Evolutionary conservation across 2,888 invertebrate genomes (phyloP), one percentile per base, ranked within the genome.

Genomic region (Drosophila setosimentum): DNA sequence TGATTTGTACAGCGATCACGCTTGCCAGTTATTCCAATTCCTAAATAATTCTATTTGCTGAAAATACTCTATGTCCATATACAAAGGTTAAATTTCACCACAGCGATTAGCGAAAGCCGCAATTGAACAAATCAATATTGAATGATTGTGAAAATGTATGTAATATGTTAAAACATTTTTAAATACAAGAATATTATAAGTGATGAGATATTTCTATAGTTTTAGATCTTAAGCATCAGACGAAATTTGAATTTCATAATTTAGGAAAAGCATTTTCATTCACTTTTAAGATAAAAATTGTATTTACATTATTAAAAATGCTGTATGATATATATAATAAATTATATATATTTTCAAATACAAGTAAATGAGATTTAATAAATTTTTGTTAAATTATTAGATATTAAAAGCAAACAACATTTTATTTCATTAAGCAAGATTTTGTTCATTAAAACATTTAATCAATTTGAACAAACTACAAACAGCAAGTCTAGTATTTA

Each of bases 1-100:
- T 13, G n/a, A 55, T 35, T 35, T 40, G 37, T 37, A 55, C 54
- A 27, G 27, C 35, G 35, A 24, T 54, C 55, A 35, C 37, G 24
- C 37, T 13, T 13, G 13, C 3, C 24, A 3, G 11, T 35, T 27
- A 49, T 49, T 49, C 11, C 18, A 27, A 49, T 16, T 45, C 21
- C 3, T 13, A 24, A 24, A 45, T 45, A 45, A 48, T 29, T 50
- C n/a, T 29, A 29, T 45, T 45, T 24, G 16, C 24, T 45, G 8
- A 40, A 40, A 4, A 4, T 8, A 2, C 40, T 8, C 16, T 16
- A 24, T 45, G 24, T 16, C 45, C 21, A 42, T 21, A 42, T 5
- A 42, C 21, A 21, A 21, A 21, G 11, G 21, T 24, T 16, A 4
- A 40, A 40, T 40, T 40, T 40, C 10, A n/a, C 35, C 35, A 35